Base-by-base conservation (phyloP, 2,888 invertebrate species). In the Dasysyrphus tricinctus region DNA sequence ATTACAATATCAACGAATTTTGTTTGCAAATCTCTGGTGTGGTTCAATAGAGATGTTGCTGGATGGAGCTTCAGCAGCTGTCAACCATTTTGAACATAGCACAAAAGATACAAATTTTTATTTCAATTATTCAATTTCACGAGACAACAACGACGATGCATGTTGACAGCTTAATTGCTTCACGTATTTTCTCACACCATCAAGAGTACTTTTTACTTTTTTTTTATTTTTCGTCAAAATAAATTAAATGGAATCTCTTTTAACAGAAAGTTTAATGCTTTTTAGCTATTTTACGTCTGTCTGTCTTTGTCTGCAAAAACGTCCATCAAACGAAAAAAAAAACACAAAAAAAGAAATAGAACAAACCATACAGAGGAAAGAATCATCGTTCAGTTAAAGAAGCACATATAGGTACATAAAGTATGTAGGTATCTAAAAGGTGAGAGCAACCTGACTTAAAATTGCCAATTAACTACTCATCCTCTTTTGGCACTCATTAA, bases 401-500 rank as follows among this genome's bases (percentile, higher is more conserved):
- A 24, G 4, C 7, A 3, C 8, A 29, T 24, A 24, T 6, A 24
- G 24, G 24, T 24, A 24, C 24, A 47, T 8, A 24, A n/a, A n/a
- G n/a, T n/a, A n/a, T n/a, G n/a, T n/a, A n/a, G n/a, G n/a, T 19
- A 24, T 3, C 29, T 42, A 73, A 67, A 73, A 49, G 65, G 63
- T 80, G 69, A 80, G 74, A 80, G 57, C 57, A 57, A 63, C 51
- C 65, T 42, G 54, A 72, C 72, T 72, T 69, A 78, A 70, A 85
- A 73, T 70, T 74, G 56, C 51, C 81, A 81, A 81, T 81, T 86
- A 81, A 70, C 74, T 65, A 47, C 44, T 65, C 69, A 42, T 77
- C 61, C 80, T 56, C 24, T 61, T 77, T 73, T 72, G 77, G 57
- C 73, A 78, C 74, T 81, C 85, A 81, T 85, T 85, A 81, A 81